Percentiles rank a stretch among this genome's conserved stretches.
Conservation (phyloP, 2,888 invertebrate species). For the Brassicogethes aeneus region DNA sequence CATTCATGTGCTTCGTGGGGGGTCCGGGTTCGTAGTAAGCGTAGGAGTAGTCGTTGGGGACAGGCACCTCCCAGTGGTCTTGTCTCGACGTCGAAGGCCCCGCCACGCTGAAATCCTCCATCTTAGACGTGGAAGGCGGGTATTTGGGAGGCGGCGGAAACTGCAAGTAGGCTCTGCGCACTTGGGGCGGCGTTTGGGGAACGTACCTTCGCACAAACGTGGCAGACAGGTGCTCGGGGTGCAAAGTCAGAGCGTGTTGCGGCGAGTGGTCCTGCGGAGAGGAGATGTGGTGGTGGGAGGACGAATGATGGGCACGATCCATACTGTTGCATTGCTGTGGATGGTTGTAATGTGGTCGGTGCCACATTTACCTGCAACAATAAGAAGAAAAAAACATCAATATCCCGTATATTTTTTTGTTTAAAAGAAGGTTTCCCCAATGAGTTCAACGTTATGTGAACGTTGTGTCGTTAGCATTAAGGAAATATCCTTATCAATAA, state of each 20-base stretch:
- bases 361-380: slow-evolving; percentile 36
- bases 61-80: slow-evolving; percentile 23
- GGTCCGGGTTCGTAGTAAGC: slow-evolving; percentile 71
- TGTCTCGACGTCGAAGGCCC: slow-evolving; percentile 29
- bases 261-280: neutral
- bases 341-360: slow-evolving; percentile 26
- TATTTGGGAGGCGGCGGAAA: slow-evolving; percentile 69
- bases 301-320: slow-evolving; percentile 22
- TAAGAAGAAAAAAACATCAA: slow-evolving; percentile 1
- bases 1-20: slow-evolving; percentile 52
- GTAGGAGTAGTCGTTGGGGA: slow-evolving; percentile 63
- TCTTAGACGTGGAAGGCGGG: slow-evolving; percentile 44
- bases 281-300: neutral
- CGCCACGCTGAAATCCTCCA: slow-evolving; percentile 30
- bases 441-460: too few species aligned
- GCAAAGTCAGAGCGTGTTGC: neutral
- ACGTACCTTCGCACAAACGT: slow-evolving; percentile 11
- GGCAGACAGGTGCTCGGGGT: neutral
- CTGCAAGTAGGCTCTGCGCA: slow-evolving; percentile 50
- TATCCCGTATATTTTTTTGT: neutral
- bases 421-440: too few species aligned
- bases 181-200: slow-evolving; percentile 20
- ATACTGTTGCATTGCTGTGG: slow-evolving; percentile 32
- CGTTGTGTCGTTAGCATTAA: too few species aligned
- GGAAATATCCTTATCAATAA: too few species aligned